Percentiles rank a stretch among this genome's conserved stretches.
Evolutionary conservation across 2,888 invertebrate genomes (phyloP).

Genomic region (Pseudococcus longispinus): DNA sequence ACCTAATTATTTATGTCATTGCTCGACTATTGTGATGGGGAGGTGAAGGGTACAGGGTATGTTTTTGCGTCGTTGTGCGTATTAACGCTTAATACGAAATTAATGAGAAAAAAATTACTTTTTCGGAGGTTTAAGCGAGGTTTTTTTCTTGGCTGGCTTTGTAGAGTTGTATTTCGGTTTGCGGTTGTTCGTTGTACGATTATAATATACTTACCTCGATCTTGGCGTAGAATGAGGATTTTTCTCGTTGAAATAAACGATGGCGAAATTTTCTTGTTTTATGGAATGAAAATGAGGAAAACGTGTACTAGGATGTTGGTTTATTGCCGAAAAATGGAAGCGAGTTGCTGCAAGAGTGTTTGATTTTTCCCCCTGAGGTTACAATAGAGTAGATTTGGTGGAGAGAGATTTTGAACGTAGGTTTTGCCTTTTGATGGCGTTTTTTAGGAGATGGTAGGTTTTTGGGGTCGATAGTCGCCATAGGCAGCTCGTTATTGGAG

Average conservation of each 20-base stretch:
- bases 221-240: not conserved
- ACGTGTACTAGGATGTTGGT: too few species aligned
- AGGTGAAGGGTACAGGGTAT: not conserved
- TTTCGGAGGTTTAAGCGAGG: not conserved
- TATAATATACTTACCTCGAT: not conserved
- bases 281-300: not conserved
- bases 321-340: too few species aligned
- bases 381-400: too few species aligned
- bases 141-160: not conserved
- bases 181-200: not conserved
- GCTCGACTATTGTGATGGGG: not conserved
- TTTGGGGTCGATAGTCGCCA: too few species aligned
- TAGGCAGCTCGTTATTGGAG: too few species aligned
- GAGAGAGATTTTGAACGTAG: too few species aligned
- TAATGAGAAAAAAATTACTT: conserved; percentile 28
- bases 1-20: conserved; percentile 13
- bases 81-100: conserved; percentile 22
- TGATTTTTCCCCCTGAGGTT: too few species aligned
- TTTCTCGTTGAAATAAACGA: not conserved
- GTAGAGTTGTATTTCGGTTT: not conserved
- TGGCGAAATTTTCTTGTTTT: not conserved
- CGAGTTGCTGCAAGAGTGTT: too few species aligned
- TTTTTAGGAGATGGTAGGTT: too few species aligned
- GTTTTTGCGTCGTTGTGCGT: not conserved
- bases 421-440: too few species aligned